A percentile compares a stretch with the other conserved stretches of the same genome.
phyloP scores from a whole-genome alignment of 2,797 vertebrate species.

The Pangasius djambal region DNA sequence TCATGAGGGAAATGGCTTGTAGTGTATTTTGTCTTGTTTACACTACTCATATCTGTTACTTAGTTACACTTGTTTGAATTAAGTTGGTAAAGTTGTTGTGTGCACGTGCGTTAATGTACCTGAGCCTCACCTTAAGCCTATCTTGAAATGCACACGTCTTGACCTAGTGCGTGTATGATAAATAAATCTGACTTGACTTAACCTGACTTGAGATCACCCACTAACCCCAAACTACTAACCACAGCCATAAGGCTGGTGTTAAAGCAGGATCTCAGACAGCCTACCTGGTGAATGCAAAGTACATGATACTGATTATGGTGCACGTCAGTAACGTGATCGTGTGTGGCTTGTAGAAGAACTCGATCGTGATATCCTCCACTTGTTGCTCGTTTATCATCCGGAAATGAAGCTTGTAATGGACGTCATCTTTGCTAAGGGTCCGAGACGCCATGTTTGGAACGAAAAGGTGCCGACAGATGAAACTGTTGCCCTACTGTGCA shows the following conservation, averaged over 20 bases:
- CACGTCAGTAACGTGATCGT: conserved; percentile 89
- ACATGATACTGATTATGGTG: conserved; percentile 90
- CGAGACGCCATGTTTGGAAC: conserved; percentile 61
- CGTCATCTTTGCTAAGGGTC: conserved; percentile 81
- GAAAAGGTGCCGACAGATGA: not conserved
- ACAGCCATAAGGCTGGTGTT: not conserved
- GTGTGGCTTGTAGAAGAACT: conserved; percentile 94
- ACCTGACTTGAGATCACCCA: no score
- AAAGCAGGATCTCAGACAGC: conserved; percentile 12
- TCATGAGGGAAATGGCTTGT: no score
- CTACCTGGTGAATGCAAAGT: conserved; percentile 92
- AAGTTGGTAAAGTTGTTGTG: not conserved
- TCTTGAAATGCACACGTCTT: not conserved
- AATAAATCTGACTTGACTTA: no score
- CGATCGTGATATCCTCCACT: conserved; percentile 93
- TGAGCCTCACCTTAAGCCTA: not conserved
- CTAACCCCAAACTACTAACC: not conserved
- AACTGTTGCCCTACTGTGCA: not conserved
- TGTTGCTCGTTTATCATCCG: conserved; percentile 98
- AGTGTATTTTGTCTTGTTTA: not conserved
- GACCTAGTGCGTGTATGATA: not conserved
- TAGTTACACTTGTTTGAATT: not conserved
- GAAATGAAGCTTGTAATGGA: conserved; percentile 87
- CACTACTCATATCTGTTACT: not conserved
- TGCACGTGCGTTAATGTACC: not conserved